Conservation (phyloP, 2,888 invertebrate genomes). For the Drosophila parthenogenetica region DNA sequence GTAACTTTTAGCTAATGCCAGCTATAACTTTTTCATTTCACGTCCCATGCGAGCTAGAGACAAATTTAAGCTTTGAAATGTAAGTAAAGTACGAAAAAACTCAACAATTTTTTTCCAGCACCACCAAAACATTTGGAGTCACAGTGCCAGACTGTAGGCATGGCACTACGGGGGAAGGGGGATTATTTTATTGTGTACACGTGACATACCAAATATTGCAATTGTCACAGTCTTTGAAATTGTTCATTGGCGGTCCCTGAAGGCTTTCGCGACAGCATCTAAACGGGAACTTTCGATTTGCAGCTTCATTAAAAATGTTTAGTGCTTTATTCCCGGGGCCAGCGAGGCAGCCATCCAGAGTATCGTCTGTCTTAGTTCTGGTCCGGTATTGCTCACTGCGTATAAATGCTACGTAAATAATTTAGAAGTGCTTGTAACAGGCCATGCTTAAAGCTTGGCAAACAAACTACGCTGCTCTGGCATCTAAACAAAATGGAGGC, state of each 20-base stretch:
- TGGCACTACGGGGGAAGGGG: neutral
- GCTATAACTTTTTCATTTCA: conserved; percentile 58
- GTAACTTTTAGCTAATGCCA: conserved; percentile 57
- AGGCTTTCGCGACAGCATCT: conserved; percentile 22
- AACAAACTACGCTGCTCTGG: conserved; percentile 49
- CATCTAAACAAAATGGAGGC: neutral
- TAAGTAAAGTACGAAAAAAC: conserved; percentile 29
- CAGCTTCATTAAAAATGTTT: conserved; percentile 77
- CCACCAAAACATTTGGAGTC: neutral
- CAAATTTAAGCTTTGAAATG: conserved; percentile 63
- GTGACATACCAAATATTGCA: conserved; percentile 52
- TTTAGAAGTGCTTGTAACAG: conserved; percentile 47
- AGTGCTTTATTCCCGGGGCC: conserved; percentile 51
- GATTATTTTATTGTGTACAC: conserved; percentile 55
- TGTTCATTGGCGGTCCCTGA: conserved; percentile 29
- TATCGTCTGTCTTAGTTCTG: neutral
- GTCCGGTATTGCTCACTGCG: neutral
- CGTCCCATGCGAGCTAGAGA: conserved; percentile 34
- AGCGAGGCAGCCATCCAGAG: neutral
- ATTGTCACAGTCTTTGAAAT: conserved; percentile 43
- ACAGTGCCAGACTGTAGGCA: neutral
- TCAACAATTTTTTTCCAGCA: conserved; percentile 45
- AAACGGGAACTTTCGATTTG: conserved; percentile 68
- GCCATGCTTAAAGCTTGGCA: conserved; percentile 36
- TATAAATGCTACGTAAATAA: conserved; percentile 58